phyloP scores from a whole-genome alignment of 2,888 invertebrate genomes.

The Drosophila antonietae region DNA sequence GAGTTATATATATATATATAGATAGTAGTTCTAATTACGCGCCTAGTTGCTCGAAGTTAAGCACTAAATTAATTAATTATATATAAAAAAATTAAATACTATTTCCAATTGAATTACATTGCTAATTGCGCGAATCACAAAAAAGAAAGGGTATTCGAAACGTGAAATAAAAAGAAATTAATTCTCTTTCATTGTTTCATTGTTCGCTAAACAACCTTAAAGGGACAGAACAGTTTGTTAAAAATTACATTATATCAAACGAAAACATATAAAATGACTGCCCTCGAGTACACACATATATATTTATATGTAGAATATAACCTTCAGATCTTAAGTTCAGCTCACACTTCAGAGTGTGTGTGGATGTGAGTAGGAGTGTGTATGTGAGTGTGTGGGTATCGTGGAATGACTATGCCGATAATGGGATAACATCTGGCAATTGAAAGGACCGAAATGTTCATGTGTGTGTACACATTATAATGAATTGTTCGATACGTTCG shows the following conservation, averaged over 20 bases:
- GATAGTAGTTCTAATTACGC: slow-evolving; percentile 71
- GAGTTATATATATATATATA: slow-evolving; percentile 28
- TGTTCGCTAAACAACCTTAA: slow-evolving; percentile 64
- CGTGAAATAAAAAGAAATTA: neutral
- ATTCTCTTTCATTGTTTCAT: neutral
- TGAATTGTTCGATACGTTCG: neutral
- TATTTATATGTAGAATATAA: neutral
- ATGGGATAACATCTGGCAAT: too few species aligned
- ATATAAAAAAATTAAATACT: slow-evolving; percentile 47
- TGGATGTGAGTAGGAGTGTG: neutral
- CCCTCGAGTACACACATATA: slow-evolving; percentile 21
- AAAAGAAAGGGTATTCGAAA: slow-evolving; percentile 9
- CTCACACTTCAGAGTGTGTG: slow-evolving; percentile 13
- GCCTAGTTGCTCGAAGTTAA: slow-evolving; percentile 72
- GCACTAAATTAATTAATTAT: slow-evolving; percentile 61
- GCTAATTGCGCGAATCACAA: slow-evolving; percentile 48
- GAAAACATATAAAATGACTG: slow-evolving; percentile 49
- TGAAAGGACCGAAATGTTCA: neutral
- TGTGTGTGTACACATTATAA: neutral
- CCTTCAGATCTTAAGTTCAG: slow-evolving; percentile 38
- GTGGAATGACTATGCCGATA: neutral
- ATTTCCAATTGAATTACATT: slow-evolving; percentile 44
- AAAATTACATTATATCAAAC: slow-evolving; percentile 72
- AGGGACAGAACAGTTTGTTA: slow-evolving; percentile 74
- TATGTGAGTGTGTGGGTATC: slow-evolving; percentile 7